Evolutionary conservation across 2,888 invertebrate genomes (phyloP).

Genomic region (Spicauda simplicius): DNA sequence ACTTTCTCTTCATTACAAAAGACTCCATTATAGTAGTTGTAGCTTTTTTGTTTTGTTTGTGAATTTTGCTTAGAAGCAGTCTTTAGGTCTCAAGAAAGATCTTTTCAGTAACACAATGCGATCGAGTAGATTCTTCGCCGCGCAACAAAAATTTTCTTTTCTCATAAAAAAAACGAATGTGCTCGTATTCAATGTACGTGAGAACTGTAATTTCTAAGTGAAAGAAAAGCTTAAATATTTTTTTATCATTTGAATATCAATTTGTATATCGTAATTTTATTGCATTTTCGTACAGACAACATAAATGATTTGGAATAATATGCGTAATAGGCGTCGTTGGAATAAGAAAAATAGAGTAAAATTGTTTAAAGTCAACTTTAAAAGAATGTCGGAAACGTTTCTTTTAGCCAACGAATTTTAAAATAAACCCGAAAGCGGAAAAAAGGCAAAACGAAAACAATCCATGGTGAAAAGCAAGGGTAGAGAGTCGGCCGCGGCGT

Average conservation of each 20-base stretch:
- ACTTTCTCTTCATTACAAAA: slow-evolving; percentile 36
- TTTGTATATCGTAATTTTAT: background rate
- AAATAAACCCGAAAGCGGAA: background rate
- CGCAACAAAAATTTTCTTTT: slow-evolving; percentile 5
- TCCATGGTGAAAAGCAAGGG: slow-evolving; percentile 22
- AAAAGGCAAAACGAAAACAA: slow-evolving; percentile 3
- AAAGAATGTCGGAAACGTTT: background rate
- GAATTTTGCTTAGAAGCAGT: background rate
- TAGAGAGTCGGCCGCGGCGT: slow-evolving; percentile 46
- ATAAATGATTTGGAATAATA: background rate
- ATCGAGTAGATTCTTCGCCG: slow-evolving; percentile 1
- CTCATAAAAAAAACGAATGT: background rate
- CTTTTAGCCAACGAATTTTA: background rate
- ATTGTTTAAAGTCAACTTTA: too few relatives aligned
- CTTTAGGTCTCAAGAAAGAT: slow-evolving; percentile 16
- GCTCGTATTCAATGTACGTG: background rate
- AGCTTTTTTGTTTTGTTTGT: background rate
- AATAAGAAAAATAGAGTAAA: background rate
- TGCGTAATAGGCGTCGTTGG: background rate
- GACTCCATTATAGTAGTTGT: background rate
- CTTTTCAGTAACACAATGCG: slow-evolving; percentile 11
- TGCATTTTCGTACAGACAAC: background rate
- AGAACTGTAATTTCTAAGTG: background rate
- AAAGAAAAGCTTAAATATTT: background rate
- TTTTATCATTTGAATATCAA: background rate